Conservation (phyloP, 2,113 vertebrate genomes). For the Prunella fulvescens region DNA sequence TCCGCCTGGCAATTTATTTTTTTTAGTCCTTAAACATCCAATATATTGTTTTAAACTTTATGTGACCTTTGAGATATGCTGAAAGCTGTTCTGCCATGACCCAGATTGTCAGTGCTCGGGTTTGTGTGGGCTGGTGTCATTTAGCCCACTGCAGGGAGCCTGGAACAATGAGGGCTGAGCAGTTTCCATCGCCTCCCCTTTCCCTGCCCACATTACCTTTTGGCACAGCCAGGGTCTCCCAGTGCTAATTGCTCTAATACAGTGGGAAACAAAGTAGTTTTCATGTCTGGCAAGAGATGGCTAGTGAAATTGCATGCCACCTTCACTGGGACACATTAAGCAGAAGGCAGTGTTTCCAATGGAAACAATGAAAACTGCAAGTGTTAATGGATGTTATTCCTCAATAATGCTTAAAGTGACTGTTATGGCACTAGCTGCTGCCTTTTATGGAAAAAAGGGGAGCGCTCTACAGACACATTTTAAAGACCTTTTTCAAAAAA, state of each 20-base stretch:
- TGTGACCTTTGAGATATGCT: slow-evolving; percentile 67
- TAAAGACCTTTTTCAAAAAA: slow-evolving; percentile 20
- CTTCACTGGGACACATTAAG: slow-evolving; percentile 62
- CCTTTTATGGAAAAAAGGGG: slow-evolving; percentile 34
- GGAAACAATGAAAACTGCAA: slow-evolving; percentile 54
- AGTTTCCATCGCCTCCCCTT: slow-evolving; percentile 52
- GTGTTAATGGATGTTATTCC: slow-evolving; percentile 53
- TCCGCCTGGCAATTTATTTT: slow-evolving; percentile 30
- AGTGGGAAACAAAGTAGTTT: slow-evolving; percentile 64
- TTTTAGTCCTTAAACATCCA: slow-evolving; percentile 31
- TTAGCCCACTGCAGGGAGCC: slow-evolving; percentile 65
- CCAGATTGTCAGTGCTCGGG: slow-evolving; percentile 59
- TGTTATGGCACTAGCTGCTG: slow-evolving; percentile 36
- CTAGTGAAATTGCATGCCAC: slow-evolving; percentile 54
- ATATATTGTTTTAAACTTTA: slow-evolving; percentile 71
- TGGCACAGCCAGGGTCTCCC: slow-evolving; percentile 70
- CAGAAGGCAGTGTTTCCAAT: slow-evolving; percentile 62
- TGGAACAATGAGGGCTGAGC: slow-evolving; percentile 55
- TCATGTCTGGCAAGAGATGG: slow-evolving; percentile 62
- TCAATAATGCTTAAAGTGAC: slow-evolving; percentile 50
- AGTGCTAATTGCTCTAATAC: slow-evolving; percentile 63
- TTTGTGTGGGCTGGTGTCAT: slow-evolving; percentile 65
- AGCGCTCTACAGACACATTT: slow-evolving; percentile 4
- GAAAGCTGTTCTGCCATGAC: slow-evolving; percentile 61
- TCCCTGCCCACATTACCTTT: slow-evolving; percentile 65